Percentiles rank a stretch among this genome's conserved stretches.
Evolutionary conservation across 2,888 invertebrate genomes (phyloP).

Genomic region (Drosophila mettleri): DNA sequence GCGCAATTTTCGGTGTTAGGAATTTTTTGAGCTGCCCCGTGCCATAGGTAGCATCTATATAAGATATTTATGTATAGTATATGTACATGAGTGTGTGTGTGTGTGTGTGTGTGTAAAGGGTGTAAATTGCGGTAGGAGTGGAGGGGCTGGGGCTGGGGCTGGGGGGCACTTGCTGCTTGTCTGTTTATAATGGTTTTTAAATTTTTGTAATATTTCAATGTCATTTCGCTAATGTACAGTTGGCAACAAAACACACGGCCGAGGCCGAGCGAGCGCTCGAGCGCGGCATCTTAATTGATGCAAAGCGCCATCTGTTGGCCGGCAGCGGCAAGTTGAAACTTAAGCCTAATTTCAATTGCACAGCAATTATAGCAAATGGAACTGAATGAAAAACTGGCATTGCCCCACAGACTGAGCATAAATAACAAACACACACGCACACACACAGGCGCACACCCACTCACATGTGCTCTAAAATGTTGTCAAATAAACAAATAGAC

Average conservation of each 20-base stretch:
- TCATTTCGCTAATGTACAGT: conserved; percentile 75
- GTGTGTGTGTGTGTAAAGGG: not conserved
- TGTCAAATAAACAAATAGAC: conserved; percentile 75
- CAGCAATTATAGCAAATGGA: conserved; percentile 16
- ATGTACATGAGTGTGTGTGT: conserved; percentile 10
- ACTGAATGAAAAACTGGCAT: conserved; percentile 56
- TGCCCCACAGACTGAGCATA: conserved; percentile 28
- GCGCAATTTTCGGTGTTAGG: conserved; percentile 67
- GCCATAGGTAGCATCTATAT: conserved; percentile 44
- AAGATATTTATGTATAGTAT: conserved; percentile 51
- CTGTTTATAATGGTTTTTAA: conserved; percentile 78
- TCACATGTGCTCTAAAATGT: conserved; percentile 61
- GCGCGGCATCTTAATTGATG: conserved; percentile 41
- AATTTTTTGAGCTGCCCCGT: conserved; percentile 30
- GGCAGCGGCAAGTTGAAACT: conserved; percentile 7
- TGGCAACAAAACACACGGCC: conserved; percentile 49
- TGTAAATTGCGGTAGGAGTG: not conserved
- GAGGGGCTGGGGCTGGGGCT: not conserved
- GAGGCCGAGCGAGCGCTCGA: conserved; percentile 4
- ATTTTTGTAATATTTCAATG: conserved; percentile 77
- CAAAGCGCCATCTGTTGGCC: conserved; percentile 44
- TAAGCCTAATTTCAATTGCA: conserved; percentile 41
- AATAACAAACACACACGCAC: conserved; percentile 23
- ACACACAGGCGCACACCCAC: conserved; percentile 2
- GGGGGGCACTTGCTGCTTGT: conserved; percentile 42